Conservation (phyloP, 1,140 invertebrate species). For the Micrasema minimum region DNA sequence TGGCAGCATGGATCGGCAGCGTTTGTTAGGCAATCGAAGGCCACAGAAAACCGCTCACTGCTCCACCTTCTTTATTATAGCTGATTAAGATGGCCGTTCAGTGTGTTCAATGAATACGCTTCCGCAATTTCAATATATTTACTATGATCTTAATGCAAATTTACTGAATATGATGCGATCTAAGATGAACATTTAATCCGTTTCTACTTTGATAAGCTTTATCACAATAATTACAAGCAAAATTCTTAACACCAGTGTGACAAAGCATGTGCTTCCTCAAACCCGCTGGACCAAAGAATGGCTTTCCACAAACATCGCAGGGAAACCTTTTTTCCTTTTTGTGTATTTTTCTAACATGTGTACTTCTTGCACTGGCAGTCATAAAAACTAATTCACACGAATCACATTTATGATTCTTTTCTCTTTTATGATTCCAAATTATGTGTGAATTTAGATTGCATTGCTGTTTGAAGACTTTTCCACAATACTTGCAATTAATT, state of each 20-base stretch:
- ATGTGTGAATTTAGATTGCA: conserved; percentile 63
- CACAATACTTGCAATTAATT: conserved; percentile 64
- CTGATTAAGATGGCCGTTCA: no score
- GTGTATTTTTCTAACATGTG: conserved; percentile 63
- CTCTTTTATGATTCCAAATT: conserved; percentile 64
- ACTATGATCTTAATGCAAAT: no score
- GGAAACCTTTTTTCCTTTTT: conserved; percentile 64
- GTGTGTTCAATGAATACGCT: no score
- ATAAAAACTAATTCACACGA: conserved; percentile 63
- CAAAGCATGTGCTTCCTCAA: conserved; percentile 62
- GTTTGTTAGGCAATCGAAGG: no score
- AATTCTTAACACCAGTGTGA: conserved; percentile 62
- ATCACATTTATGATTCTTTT: conserved; percentile 62
- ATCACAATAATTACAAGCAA: conserved; percentile 63
- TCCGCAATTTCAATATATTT: no score
- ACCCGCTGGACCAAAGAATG: conserved; percentile 63
- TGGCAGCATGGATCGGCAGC: no score
- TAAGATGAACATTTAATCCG: conserved; percentile 64
- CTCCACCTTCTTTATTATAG: no score
- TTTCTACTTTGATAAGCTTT: conserved; percentile 65
- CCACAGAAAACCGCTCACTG: no score
- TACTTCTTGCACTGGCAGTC: conserved; percentile 61
- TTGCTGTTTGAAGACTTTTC: conserved; percentile 64
- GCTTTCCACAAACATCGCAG: conserved; percentile 62
- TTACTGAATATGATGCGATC: conserved; percentile 51